Conservation (phyloP, 2,888 invertebrate genomes). For the Nemoura dubitans region DNA sequence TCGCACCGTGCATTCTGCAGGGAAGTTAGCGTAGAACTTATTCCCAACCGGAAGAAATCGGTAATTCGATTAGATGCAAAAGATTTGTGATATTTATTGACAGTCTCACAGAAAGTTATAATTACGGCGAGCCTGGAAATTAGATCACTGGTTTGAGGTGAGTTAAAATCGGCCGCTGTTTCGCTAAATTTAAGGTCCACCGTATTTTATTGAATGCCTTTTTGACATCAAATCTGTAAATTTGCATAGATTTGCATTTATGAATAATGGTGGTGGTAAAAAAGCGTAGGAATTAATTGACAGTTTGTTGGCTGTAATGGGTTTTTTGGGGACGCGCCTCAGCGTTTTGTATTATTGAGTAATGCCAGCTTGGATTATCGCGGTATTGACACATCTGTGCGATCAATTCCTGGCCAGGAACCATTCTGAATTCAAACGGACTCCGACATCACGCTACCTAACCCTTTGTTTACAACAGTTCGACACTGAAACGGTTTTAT, state of each 20-base stretch:
- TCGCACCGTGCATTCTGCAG: not conserved
- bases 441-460: not conserved
- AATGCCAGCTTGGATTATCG: not conserved
- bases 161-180: not conserved
- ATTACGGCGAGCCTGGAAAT: not conserved
- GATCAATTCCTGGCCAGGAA: not conserved
- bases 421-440: not conserved
- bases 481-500: not conserved
- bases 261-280: conserved; percentile 8
- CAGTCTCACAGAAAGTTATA: not conserved
- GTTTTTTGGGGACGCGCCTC: not conserved
- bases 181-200: not conserved
- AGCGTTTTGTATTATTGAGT: not conserved
- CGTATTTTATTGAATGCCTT: not conserved
- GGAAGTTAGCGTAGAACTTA: not conserved
- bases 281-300: conserved; percentile 31
- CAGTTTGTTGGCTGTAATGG: conserved; percentile 29
- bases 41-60: not conserved
- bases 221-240: not conserved
- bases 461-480: not conserved
- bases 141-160: not conserved
- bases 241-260: conserved; percentile 34
- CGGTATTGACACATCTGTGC: not conserved
- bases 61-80: not conserved
- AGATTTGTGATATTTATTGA: not conserved